A percentile compares a stretch with the other conserved stretches of the same genome.
Evolutionary conservation across 2,797 vertebrate species (phyloP).

Genomic region (Balearica regulorum): DNA sequence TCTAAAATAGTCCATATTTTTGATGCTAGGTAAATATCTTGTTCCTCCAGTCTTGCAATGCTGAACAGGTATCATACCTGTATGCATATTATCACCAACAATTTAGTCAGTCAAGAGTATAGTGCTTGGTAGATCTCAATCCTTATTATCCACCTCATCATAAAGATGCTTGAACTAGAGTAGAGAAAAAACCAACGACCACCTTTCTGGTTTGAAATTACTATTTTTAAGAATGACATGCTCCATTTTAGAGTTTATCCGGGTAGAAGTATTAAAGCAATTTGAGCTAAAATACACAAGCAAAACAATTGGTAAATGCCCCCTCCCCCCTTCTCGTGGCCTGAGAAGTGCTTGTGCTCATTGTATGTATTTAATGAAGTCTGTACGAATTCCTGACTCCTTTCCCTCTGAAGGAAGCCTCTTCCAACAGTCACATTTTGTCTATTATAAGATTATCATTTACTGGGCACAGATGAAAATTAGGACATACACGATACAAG

Average conservation of each 20-base stretch:
- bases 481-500: background rate
- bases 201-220: background rate
- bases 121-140: background rate
- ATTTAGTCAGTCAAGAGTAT: background rate
- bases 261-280: background rate
- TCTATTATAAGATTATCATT: background rate
- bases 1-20: background rate
- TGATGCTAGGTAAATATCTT: background rate
- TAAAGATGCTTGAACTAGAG: background rate
- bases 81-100: background rate
- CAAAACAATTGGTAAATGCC: background rate
- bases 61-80: background rate
- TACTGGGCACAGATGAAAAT: background rate
- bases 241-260: background rate
- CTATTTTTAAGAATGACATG: background rate
- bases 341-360: background rate
- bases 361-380: background rate
- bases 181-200: background rate
- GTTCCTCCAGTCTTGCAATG: background rate
- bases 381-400: background rate
- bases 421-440: background rate
- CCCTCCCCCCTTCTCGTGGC: fast-evolving
- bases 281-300: background rate
- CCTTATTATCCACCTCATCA: background rate
- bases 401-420: background rate